These are phyloP conservation scores for Urophycis tenuis DNA, from an alignment of 2,797 vertebrate genomes.

Conservation along the genomic window DNA sequence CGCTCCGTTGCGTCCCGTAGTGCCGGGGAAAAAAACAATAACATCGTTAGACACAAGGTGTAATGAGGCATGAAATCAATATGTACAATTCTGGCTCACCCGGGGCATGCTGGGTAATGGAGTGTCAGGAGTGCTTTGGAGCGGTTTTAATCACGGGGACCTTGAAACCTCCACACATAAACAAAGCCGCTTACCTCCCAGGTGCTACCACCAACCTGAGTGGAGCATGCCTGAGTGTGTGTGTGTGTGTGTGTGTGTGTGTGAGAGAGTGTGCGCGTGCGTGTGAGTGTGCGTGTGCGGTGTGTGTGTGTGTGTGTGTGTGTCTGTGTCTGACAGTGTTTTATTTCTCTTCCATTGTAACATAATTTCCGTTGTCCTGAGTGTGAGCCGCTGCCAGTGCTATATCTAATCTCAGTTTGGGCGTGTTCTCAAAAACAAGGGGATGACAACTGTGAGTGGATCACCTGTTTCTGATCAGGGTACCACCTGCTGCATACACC, in stretches of 20 bases:
- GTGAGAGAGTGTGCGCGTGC: conserved; percentile 35
- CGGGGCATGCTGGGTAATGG: conserved; percentile 72
- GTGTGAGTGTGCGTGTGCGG: conserved; percentile 31
- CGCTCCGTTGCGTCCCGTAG: conserved; percentile 44
- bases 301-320: conserved; percentile 26
- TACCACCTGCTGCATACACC: too few species aligned
- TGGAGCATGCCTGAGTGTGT: conserved; percentile 21
- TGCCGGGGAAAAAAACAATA: conserved; percentile 56
- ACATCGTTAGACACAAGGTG: conserved; percentile 68
- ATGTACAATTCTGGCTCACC: conserved; percentile 67
- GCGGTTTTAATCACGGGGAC: conserved; percentile 72
- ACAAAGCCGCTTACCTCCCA: conserved; percentile 52
- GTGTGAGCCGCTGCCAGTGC: neutral
- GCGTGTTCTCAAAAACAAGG: neutral
- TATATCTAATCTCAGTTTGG: neutral
- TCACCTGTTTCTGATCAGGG: neutral
- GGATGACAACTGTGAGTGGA: neutral
- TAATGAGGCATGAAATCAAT: conserved; percentile 78
- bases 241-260: conserved; percentile 29
- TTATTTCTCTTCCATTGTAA: neutral
- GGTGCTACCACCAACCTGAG: conserved; percentile 29
- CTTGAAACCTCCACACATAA: conserved; percentile 65
- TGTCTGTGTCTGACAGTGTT: conserved; percentile 37
- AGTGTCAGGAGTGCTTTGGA: conserved; percentile 71
- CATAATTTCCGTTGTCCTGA: conserved; percentile 8